Evolutionary conservation across 1,140 invertebrate species (phyloP).

Genomic region (Drosophila ohnishii): DNA sequence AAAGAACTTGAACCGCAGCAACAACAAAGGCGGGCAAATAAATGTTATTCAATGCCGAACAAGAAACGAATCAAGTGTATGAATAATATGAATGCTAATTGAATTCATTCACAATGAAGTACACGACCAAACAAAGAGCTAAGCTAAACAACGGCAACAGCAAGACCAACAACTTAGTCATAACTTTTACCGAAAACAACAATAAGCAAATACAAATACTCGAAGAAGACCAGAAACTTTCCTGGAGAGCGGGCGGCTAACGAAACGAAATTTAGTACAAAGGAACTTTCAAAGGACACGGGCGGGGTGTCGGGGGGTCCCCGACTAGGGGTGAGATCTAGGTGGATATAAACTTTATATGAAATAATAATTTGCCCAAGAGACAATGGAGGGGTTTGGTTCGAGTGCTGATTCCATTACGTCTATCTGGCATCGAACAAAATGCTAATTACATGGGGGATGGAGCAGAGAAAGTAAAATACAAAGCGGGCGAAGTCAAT

Average conservation of each 20-base stretch:
- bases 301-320: no score
- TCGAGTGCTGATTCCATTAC: conserved; percentile 31
- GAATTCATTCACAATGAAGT: conserved; percentile 66
- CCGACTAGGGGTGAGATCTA: conserved; percentile 1
- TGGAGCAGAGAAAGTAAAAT: conserved; percentile 2
- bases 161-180: conserved; percentile 41
- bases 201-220: conserved; percentile 52
- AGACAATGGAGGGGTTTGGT: conserved; percentile 12
- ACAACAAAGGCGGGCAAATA: conserved; percentile 61
- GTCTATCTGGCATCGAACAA: conserved; percentile 34
- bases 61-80: conserved; percentile 73
- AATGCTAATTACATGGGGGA: conserved; percentile 45
- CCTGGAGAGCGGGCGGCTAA: conserved; percentile 4
- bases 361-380: conserved; percentile 42
- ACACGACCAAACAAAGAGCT: conserved; percentile 44
- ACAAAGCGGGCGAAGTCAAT: conserved; percentile 41
- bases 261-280: conserved; percentile 33
- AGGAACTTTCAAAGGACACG: conserved; percentile 25
- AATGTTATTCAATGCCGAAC: conserved; percentile 70
- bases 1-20: conserved; percentile 47
- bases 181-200: conserved; percentile 52
- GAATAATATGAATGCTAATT: conserved; percentile 80
- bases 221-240: conserved; percentile 41
- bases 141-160: conserved; percentile 46
- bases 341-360: conserved; percentile 52